Evolutionary conservation across 2,888 invertebrate genomes (phyloP).

Genomic region (Ormia ochracea): DNA sequence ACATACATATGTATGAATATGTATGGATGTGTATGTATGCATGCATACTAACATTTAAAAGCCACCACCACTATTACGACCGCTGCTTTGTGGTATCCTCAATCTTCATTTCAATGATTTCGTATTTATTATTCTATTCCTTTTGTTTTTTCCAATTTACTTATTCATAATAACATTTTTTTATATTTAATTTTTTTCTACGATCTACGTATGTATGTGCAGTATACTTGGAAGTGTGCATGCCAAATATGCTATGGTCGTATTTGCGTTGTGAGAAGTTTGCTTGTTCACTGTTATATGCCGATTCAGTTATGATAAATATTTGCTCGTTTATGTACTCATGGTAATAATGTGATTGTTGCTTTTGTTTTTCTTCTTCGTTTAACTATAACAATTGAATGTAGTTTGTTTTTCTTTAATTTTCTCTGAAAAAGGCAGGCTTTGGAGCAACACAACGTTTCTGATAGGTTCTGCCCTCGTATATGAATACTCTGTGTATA

Average conservation of each 20-base stretch:
- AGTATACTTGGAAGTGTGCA: background rate
- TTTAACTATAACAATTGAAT: constrained; percentile 21
- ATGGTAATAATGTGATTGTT: constrained; percentile 55
- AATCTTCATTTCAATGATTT: constrained; percentile 70
- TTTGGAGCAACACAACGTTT: background rate
- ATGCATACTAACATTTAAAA: constrained; percentile 61
- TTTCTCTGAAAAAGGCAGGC: constrained; percentile 17
- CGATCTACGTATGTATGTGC: background rate
- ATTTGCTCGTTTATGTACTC: constrained; percentile 29
- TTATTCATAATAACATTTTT: constrained; percentile 51
- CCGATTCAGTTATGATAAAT: constrained; percentile 7
- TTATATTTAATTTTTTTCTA: constrained; percentile 32
- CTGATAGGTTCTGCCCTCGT: too few species aligned
- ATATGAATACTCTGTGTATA: too few species aligned
- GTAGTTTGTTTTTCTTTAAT: background rate
- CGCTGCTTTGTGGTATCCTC: constrained; percentile 66
- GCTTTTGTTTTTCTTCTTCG: constrained; percentile 32
- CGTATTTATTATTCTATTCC: constrained; percentile 51
- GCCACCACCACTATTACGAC: constrained; percentile 63
- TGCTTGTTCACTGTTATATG: constrained; percentile 21
- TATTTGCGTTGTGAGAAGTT: constrained; percentile 20
- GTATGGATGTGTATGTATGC: too few species aligned
- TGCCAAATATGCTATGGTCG: constrained; percentile 55
- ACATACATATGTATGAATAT: too few species aligned
- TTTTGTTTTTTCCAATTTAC: background rate